Percentiles rank a stretch among this genome's conserved stretches.
phyloP scores from a whole-genome alignment of 2,113 vertebrate species.

The Melanocharis versteri region DNA sequence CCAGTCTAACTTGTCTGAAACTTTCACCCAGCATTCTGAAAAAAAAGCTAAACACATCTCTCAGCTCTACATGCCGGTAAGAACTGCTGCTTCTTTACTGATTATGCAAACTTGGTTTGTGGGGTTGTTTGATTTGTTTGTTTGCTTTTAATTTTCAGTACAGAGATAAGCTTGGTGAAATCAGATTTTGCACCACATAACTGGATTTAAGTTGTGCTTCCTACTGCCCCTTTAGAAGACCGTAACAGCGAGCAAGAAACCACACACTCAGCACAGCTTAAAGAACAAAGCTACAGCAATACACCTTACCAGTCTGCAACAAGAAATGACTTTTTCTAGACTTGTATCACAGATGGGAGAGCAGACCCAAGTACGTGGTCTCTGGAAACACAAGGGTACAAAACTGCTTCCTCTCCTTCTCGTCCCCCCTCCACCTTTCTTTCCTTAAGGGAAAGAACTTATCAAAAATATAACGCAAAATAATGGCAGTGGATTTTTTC shows the following conservation, averaged over 20 bases:
- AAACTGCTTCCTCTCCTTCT: not conserved
- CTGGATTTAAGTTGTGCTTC: not conserved
- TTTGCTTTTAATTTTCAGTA: not conserved
- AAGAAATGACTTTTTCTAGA: not conserved
- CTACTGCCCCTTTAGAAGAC: not conserved
- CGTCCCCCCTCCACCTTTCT: too few relatives aligned
- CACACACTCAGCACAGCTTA: not conserved
- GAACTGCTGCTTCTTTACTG: not conserved
- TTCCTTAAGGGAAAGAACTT: not conserved
- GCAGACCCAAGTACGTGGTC: not conserved
- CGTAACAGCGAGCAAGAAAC: not conserved
- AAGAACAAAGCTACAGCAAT: not conserved
- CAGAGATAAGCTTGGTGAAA: not conserved
- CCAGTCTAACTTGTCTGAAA: not conserved
- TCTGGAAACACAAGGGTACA: not conserved
- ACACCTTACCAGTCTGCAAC: not conserved
- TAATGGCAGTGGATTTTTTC: fast-evolving
- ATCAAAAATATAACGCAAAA: not conserved
- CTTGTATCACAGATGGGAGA: not conserved
- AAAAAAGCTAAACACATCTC: not conserved
- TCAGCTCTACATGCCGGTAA: not conserved
- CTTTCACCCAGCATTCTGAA: not conserved
- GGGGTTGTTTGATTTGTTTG: not conserved
- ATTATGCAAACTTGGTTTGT: not conserved
- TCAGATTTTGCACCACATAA: not conserved